Evolutionary conservation across 2,888 invertebrate species (phyloP).

Genomic region (Baccha elongata): DNA sequence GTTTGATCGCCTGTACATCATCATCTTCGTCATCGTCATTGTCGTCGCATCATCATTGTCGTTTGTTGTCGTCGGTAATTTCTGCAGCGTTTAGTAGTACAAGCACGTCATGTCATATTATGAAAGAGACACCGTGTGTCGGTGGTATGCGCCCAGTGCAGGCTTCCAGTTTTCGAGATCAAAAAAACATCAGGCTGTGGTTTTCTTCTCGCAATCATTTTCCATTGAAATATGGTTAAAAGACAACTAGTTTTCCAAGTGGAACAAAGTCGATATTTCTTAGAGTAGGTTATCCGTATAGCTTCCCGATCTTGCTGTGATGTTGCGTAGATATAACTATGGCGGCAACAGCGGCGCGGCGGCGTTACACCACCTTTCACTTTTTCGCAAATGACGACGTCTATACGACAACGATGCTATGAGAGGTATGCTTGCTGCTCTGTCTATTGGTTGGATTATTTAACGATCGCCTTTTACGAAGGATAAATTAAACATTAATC

Average conservation of each 20-base stretch:
- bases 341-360: slow-evolving; percentile 11
- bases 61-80: slow-evolving; percentile 60
- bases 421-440: slow-evolving; percentile 1
- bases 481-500: slow-evolving; percentile 68
- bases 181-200: not conserved
- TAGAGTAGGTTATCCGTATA: slow-evolving; percentile 21
- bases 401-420: slow-evolving; percentile 15
- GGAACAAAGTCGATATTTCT: slow-evolving; percentile 19
- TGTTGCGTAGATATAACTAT: slow-evolving; percentile 25
- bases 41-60: slow-evolving; percentile 39
- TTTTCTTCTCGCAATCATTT: slow-evolving; percentile 45
- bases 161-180: slow-evolving; percentile 45
- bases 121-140: slow-evolving; percentile 62
- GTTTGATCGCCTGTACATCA: slow-evolving; percentile 50
- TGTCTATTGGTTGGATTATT: slow-evolving; percentile 32
- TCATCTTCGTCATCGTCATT: slow-evolving; percentile 43
- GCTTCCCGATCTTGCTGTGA: slow-evolving; percentile 11
- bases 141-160: slow-evolving; percentile 27
- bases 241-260: slow-evolving; percentile 58
- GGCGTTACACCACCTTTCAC: slow-evolving; percentile 66
- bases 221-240: slow-evolving; percentile 64
- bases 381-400: slow-evolving; percentile 44
- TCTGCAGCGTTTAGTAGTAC: slow-evolving; percentile 69
- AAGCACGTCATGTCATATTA: slow-evolving; percentile 71
- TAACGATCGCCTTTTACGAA: slow-evolving; percentile 47